Conservation (phyloP, 2,797 vertebrate species). For the Steatocranus sp. region DNA sequence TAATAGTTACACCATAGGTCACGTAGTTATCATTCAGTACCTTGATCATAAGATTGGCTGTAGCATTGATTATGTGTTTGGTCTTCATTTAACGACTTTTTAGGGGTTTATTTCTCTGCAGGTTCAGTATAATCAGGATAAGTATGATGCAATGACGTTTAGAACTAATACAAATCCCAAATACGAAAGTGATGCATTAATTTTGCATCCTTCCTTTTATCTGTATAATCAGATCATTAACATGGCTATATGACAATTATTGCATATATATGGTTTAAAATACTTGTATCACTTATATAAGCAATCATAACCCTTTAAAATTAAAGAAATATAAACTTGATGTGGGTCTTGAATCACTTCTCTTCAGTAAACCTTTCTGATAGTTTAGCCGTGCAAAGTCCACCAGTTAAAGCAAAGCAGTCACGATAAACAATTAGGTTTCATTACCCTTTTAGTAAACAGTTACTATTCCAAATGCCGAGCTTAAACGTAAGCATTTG, state of each 20-base stretch:
- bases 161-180: not conserved
- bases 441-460: not conserved
- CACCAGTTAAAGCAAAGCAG: not conserved
- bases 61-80: not conserved
- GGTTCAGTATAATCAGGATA: not conserved
- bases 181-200: not conserved
- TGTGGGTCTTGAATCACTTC: not conserved
- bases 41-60: not conserved
- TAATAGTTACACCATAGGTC: not conserved
- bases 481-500: not conserved
- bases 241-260: not conserved
- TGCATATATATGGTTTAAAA: not conserved
- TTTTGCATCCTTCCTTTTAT: not conserved
- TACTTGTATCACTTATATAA: not conserved
- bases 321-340: not conserved
- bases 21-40: not conserved
- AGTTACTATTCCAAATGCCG: not conserved
- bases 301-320: not conserved
- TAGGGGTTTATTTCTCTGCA: not conserved
- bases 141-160: not conserved
- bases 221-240: not conserved
- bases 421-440: not conserved
- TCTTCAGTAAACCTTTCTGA: not conserved
- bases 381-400: not conserved
- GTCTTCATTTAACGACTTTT: not conserved